Percentiles rank a stretch among this genome's conserved stretches.
Conservation (phyloP, 2,888 invertebrate species). For the Leptinotarsa rubiginosa region DNA sequence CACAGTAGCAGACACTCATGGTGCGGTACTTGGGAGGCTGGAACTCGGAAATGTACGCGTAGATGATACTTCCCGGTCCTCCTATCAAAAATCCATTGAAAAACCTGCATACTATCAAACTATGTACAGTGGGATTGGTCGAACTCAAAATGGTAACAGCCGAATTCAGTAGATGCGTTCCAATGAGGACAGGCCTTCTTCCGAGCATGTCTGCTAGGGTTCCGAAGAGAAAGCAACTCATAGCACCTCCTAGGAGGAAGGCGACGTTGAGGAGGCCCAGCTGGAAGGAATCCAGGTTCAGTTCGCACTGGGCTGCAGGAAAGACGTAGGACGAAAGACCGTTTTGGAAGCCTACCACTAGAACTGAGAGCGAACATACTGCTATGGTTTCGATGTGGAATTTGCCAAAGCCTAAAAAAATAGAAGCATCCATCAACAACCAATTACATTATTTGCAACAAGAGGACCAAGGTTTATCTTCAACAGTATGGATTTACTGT, state of each 20-base stretch:
- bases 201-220: slow-evolving; percentile 82
- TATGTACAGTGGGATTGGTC: slow-evolving; percentile 43
- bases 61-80: slow-evolving; percentile 63
- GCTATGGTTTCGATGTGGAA: slow-evolving; percentile 75
- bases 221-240: slow-evolving; percentile 85
- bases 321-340: slow-evolving; percentile 78
- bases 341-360: slow-evolving; percentile 75
- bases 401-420: slow-evolving; percentile 73
- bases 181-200: slow-evolving; percentile 69
- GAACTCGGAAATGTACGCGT: slow-evolving; percentile 76
- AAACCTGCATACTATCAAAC: slow-evolving; percentile 69
- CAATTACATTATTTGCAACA: no score
- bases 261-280: slow-evolving; percentile 79
- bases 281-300: slow-evolving; percentile 74
- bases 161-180: slow-evolving; percentile 63
- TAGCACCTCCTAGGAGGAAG: slow-evolving; percentile 78
- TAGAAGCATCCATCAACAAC: no score
- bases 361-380: slow-evolving; percentile 74
- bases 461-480: no score
- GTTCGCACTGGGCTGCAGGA: slow-evolving; percentile 79
- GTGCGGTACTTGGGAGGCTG: slow-evolving; percentile 72
- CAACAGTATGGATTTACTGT: no score
- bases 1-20: slow-evolving; percentile 73
- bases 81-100: slow-evolving; percentile 71
- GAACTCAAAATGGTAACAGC: slow-evolving; percentile 65